Conservation (phyloP, 1,140 invertebrate species). For the Meloidogyne exigua region DNA sequence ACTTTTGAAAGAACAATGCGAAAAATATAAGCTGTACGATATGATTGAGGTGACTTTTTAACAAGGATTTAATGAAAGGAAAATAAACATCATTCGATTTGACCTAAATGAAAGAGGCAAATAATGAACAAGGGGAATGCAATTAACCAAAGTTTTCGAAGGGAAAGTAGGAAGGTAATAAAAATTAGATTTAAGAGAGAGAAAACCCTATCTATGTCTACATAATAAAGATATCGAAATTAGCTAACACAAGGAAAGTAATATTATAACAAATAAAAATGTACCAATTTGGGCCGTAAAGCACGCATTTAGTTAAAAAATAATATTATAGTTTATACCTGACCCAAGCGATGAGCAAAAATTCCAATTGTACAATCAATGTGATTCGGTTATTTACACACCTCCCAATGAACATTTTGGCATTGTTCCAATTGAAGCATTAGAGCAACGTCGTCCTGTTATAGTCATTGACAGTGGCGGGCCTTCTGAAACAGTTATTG, state of each 20-base stretch:
- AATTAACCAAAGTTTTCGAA: too few relatives aligned
- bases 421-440: slow-evolving; percentile 62
- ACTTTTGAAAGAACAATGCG: slow-evolving; percentile 48
- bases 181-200: too few relatives aligned
- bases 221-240: too few relatives aligned
- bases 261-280: too few relatives aligned
- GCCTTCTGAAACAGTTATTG: slow-evolving; percentile 60
- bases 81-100: neutral
- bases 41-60: slow-evolving; percentile 39
- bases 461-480: slow-evolving; percentile 63
- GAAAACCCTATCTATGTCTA: too few relatives aligned
- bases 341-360: slow-evolving; percentile 55
- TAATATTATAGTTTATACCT: slow-evolving; percentile 47
- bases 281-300: too few relatives aligned
- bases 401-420: slow-evolving; percentile 63
- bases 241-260: too few relatives aligned
- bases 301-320: neutral
- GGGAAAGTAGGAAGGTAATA: too few relatives aligned
- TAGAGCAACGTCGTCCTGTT: slow-evolving; percentile 60
- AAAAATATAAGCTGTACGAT: slow-evolving; percentile 49
- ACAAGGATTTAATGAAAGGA: neutral
- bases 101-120: neutral
- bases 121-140: neutral
- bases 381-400: slow-evolving; percentile 61
- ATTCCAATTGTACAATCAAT: slow-evolving; percentile 56